Base-by-base conservation (phyloP, 2,113 vertebrate species). In the Lontra canadensis region DNA sequence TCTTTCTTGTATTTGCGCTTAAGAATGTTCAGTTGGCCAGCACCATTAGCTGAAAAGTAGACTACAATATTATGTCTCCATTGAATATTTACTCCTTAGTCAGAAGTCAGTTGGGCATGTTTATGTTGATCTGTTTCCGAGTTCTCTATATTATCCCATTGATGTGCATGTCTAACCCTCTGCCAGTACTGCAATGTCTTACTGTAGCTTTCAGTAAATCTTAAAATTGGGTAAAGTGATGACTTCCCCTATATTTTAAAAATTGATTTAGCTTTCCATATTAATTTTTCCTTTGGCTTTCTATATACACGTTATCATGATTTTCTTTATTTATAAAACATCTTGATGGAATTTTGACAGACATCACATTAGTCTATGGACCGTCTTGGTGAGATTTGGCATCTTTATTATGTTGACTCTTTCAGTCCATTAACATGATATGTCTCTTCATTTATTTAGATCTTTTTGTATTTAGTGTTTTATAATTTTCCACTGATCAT, bases 221-320 rank as follows among this genome's bases (percentile, higher is more conserved):
- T 92, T 95, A 87, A 87, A 73, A 63, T 52, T 79, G n/a, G 39
- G 26, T 92, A 79, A 91, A 78, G 7, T 80, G n/a, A 69, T 61
- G 61, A 52, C 42, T 47, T n/a, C 10, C 34, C 61, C 29, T 69
- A 59, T 63, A 18, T 92, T 81, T 87, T 15, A 12, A 81, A 95
- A 71, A 63, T 42, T 42, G 26, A 69, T 61, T 69, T 59, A 69
- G 12, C 26, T 86, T 71, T 61, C 73, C 44, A 26, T 88, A 59
- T 61, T 34, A 73, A 0, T 17, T 65, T 93, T 65, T 39, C 47
- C 47, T 39, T 82, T 94, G 39, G 3, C 21, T 88, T 94, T 73
- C 39, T 34, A 4, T 81, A 10, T 26, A 63, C 31, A 23, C 34
- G 82, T 74, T 94, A 74, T 39, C 73, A n/a, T 74, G 13, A 20